phyloP scores from a whole-genome alignment of 2,113 vertebrate genomes.

The Carassius auratus region DNA sequence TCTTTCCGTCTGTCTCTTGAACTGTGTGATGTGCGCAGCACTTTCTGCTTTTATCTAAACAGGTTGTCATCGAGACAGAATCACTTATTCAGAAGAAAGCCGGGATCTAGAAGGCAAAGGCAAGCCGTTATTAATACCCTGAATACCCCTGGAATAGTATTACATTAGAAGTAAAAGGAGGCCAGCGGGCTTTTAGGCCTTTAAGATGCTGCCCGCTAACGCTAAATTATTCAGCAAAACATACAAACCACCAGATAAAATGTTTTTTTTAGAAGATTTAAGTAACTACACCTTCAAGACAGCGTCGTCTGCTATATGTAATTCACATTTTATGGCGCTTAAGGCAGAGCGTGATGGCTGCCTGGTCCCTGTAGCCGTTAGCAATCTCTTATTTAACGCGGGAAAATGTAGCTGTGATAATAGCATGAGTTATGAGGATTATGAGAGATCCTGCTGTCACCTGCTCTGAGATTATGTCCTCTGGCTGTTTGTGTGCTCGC shows the following conservation, averaged over 20 bases:
- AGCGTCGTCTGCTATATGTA: neutral
- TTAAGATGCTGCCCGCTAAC: no score
- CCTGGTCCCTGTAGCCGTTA: neutral
- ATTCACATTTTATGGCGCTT: neutral
- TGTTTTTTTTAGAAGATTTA: neutral
- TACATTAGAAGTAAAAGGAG: slow-evolving; percentile 3
- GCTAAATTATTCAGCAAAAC: slow-evolving; percentile 36
- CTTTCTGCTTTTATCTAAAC: slow-evolving; percentile 41
- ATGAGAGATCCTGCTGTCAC: neutral
- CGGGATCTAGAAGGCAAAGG: neutral
- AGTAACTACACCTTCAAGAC: neutral
- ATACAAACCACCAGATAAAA: slow-evolving; percentile 9
- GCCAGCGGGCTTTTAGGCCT: slow-evolving; percentile 15
- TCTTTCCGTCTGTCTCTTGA: slow-evolving; percentile 22
- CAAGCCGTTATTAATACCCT: neutral
- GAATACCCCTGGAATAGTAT: neutral
- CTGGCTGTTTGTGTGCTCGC: neutral
- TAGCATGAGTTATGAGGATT: neutral
- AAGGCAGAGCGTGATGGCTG: neutral
- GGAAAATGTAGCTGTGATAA: neutral
- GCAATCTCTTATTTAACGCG: neutral
- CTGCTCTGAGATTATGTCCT: neutral
- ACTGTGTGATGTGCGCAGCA: slow-evolving; percentile 25
- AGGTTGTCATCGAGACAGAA: slow-evolving; percentile 14
- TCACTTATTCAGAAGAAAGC: slow-evolving; percentile 30